phyloP scores from a whole-genome alignment of 2,113 vertebrate genomes.

The Psettodes erumei region DNA sequence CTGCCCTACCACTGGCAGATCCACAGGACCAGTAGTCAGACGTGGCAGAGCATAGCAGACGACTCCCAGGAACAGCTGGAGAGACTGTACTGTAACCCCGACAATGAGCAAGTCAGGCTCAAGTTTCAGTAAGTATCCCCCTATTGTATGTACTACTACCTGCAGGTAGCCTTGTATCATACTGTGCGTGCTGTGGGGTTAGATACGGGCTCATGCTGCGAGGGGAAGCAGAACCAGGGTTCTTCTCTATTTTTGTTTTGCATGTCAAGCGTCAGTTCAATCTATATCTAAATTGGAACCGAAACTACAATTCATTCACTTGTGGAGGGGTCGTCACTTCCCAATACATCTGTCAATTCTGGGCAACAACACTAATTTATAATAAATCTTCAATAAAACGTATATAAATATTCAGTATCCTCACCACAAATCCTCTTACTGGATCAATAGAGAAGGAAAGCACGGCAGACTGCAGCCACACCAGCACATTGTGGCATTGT shows the following conservation, averaged over 20 bases:
- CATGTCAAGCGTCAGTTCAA: constrained; percentile 49
- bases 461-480: background rate
- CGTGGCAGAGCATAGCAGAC: constrained; percentile 94
- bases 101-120: constrained; percentile 94
- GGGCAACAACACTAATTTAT: background rate
- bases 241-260: constrained; percentile 44
- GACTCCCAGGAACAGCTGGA: constrained; percentile 99
- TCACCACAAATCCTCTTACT: background rate
- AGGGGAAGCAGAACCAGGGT: constrained; percentile 15
- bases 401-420: background rate
- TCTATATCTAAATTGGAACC: constrained; percentile 45
- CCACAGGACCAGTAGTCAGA: constrained; percentile 86
- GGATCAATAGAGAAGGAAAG: background rate
- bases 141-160: constrained; percentile 7
- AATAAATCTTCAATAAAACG: background rate
- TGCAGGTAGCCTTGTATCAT: constrained; percentile 1
- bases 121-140: constrained; percentile 91
- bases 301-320: constrained; percentile 19
- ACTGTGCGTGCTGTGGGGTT: background rate
- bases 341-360: background rate
- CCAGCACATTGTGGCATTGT: background rate
- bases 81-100: constrained; percentile 98
- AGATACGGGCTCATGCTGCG: background rate
- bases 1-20: constrained; percentile 98
- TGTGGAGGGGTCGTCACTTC: background rate